phyloP scores from a whole-genome alignment of 2,113 vertebrate genomes.

The Lipophrys pholis region DNA sequence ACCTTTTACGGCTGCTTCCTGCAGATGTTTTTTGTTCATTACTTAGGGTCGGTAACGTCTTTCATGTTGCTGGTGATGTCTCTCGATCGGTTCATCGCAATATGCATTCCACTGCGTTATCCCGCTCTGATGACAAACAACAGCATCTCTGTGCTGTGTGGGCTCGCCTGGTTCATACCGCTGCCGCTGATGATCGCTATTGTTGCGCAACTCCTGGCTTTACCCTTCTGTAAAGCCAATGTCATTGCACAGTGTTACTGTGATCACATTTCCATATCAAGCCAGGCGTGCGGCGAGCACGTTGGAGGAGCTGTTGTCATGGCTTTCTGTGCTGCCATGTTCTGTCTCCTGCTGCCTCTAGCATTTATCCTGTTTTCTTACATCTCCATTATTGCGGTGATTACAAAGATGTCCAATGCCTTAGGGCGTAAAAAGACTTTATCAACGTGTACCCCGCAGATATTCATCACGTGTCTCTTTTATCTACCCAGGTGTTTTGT shows the following conservation, averaged over 20 bases:
- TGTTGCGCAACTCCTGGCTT: slow-evolving; percentile 23
- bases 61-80: slow-evolving; percentile 78
- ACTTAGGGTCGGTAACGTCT: slow-evolving; percentile 68
- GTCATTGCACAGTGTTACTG: slow-evolving; percentile 76
- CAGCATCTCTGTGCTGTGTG: slow-evolving; percentile 60
- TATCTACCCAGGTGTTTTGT: slow-evolving; percentile 79
- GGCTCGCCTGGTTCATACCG: slow-evolving; percentile 65
- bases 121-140: slow-evolving; percentile 64
- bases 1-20: slow-evolving; percentile 70
- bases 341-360: slow-evolving; percentile 73
- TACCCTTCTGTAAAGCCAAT: slow-evolving; percentile 74
- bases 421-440: slow-evolving; percentile 61
- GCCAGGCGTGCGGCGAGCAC: slow-evolving; percentile 60
- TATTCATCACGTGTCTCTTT: slow-evolving; percentile 78
- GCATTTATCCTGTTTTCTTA: slow-evolving; percentile 78
- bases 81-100: slow-evolving; percentile 74
- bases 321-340: slow-evolving; percentile 57
- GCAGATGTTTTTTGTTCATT: slow-evolving; percentile 81
- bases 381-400: slow-evolving; percentile 55
- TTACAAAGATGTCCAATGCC: slow-evolving; percentile 64
- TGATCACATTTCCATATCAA: slow-evolving; percentile 63
- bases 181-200: slow-evolving; percentile 44
- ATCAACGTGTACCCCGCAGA: slow-evolving; percentile 78
- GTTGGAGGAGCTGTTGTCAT: not conserved
- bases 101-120: slow-evolving; percentile 75